These are phyloP conservation scores for Drosophila guanche DNA, from an alignment of 1,140 invertebrate species.

Conservation along the genomic window DNA sequence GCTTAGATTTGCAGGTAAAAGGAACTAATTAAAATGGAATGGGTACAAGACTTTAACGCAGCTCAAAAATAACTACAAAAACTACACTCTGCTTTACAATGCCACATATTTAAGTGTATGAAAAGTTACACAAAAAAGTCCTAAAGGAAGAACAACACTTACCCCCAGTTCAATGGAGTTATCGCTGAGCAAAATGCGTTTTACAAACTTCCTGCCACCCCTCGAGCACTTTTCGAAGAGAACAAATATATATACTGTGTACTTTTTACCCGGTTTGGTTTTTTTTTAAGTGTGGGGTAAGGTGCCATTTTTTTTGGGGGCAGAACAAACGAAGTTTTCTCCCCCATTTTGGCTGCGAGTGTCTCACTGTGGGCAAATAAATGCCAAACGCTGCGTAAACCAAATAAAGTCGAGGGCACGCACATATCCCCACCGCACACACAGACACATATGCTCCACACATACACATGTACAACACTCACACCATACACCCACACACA, in stretches of 20 bases:
- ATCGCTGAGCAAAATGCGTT: slow-evolving; percentile 71
- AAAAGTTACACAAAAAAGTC: too few relatives aligned
- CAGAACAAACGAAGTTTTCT: slow-evolving; percentile 59
- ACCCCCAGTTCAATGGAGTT: slow-evolving; percentile 77
- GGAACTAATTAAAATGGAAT: too few relatives aligned
- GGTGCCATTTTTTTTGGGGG: too few relatives aligned
- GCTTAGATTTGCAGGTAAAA: too few relatives aligned
- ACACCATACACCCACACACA: slow-evolving; percentile 51
- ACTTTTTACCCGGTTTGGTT: slow-evolving; percentile 32
- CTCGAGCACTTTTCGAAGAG: slow-evolving; percentile 65
- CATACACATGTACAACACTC: slow-evolving; percentile 29
- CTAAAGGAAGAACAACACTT: slow-evolving; percentile 37
- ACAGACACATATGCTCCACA: slow-evolving; percentile 10
- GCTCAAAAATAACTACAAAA: too few relatives aligned
- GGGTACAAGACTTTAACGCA: too few relatives aligned
- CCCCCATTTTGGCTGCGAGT: slow-evolving; percentile 37
- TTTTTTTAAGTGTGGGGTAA: neutral
- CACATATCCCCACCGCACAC: slow-evolving; percentile 36
- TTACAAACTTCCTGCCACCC: slow-evolving; percentile 58
- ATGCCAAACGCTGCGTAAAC: slow-evolving; percentile 80
- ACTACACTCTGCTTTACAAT: too few relatives aligned
- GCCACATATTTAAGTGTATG: too few relatives aligned
- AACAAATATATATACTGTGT: slow-evolving; percentile 45
- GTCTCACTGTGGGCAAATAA: slow-evolving; percentile 79
- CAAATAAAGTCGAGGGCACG: slow-evolving; percentile 77